Base-by-base conservation (phyloP, 1,140 invertebrate genomes). In the Anastrepha ludens region DNA sequence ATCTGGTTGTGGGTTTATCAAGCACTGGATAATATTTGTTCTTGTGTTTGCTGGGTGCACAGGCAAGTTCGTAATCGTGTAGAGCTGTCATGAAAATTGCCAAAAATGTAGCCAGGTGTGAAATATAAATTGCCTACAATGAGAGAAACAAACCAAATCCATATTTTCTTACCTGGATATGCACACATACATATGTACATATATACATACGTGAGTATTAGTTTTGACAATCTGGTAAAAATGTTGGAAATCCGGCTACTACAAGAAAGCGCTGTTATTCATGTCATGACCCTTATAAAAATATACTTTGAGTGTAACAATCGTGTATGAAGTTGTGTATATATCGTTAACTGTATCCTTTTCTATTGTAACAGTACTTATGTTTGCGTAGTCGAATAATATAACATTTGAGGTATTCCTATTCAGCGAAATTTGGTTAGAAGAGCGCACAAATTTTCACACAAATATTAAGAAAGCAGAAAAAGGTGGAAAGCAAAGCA, bases 71-170 rank as follows among this genome's bases (percentile, higher is more conserved):
- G 29, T 47, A 15, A 20, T 41, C 3, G 44, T 55, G 47, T 81
- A 0, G n/a, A 8, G 20, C 15, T 81, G 7, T 29, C 55, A 81
- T 58, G 65, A 17, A 87, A 90, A 87, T 74, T 85, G 88, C 70
- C 88, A 85, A 88, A 89, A 90, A 86, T 89, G 89, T 87, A 91
- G 90, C 89, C 89, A 91, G 90, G 89, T 90, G 91, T 90, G 87
- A 89, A 91, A 90, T 90, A 90, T 90, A 91, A 90, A 90, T 90
- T 89, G 88, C 87, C 62, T 29, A 87, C 90, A 87, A 89, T 89
- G 89, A 90, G 88, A 88, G 88, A 29, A 29, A 85, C 87, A 87
- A 78, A 86, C 58, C 29, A 58, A 86, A 47, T 41, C 15, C 85
- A 60, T 60, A 7, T 86, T 62, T 58, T 59, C 55, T 50, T 39